phyloP scores from a whole-genome alignment of 1,140 invertebrate species.

The Megalonaias nervosa region DNA sequence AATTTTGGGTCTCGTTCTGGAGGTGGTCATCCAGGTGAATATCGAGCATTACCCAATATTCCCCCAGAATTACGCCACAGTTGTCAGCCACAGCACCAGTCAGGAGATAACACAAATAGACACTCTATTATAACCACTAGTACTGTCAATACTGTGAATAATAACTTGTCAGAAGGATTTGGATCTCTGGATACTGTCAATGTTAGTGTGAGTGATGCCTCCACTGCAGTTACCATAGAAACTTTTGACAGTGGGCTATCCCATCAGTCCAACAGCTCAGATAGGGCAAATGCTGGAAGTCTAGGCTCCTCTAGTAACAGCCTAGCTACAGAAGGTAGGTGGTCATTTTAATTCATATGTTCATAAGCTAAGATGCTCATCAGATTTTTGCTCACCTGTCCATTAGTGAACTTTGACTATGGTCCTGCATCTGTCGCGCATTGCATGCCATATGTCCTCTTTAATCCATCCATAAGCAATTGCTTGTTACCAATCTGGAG shows the following conservation, averaged over 20 bases:
- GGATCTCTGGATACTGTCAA: conserved; percentile 69
- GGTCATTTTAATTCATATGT: no score
- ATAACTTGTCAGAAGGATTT: conserved; percentile 59
- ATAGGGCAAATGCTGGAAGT: conserved; percentile 64
- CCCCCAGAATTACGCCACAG: conserved; percentile 50
- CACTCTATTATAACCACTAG: conserved; percentile 65
- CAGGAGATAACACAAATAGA: conserved; percentile 46
- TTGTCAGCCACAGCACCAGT: conserved; percentile 1
- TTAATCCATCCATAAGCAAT: no score
- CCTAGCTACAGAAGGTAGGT: conserved; percentile 63
- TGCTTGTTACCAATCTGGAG: no score
- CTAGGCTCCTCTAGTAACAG: conserved; percentile 62
- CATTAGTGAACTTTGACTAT: no score
- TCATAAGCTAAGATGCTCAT: no score
- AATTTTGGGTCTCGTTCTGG: conserved; percentile 3
- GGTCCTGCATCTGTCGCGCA: no score
- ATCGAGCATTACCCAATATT: conserved; percentile 61
- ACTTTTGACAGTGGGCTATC: conserved; percentile 63
- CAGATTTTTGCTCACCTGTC: no score
- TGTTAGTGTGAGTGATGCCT: conserved; percentile 67
- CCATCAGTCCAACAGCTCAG: conserved; percentile 61
- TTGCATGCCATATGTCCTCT: no score
- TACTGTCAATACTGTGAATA: conserved; percentile 63
- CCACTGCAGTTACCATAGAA: conserved; percentile 60
- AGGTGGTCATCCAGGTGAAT: conserved; percentile 37